Evolutionary conservation across 1,140 invertebrate species (phyloP), one percentile per base, ranked within the genome.

Genomic region (Steinernema feltiae): DNA sequence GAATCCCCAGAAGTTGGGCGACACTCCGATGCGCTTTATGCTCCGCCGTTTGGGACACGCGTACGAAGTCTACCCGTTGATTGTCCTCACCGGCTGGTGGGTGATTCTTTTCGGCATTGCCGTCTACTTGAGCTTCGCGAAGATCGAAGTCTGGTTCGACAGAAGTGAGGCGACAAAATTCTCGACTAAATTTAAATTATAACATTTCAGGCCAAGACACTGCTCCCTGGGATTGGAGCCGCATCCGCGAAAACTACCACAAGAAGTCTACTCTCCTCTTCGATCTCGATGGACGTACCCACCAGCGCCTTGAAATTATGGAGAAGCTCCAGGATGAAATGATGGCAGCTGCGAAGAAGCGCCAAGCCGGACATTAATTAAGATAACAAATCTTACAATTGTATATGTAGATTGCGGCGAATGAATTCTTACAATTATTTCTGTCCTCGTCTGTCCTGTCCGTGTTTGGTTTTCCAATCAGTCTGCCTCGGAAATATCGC

Each of bases 1-100:
- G 21, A 76, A 79, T 31, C 83, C 82, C n/a, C 79, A 80, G 32
- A 83, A 84, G 73, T 72, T 71, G 18, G 83, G 82, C 31, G 82
- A 84, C 69, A 85, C 83, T n/a, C 75, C 81, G 41, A 53, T 63
- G 30, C 53, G 76, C 29, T 79, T 77, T 72, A 29, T 79, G 24
- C 30, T 78, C 46, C 78, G 78, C 24, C 78, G 78, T 71, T 73
- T 79, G 29, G 78, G 78, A n/a, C 78, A 79, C 48, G 78, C 78
- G n/a, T 79, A 79, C 32, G 79, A 80, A 30, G 77, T 79, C 0
- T 80, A 79, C 48, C 79, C 79, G 32, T 70, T 80, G 15, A 48
- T 79, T 70, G 31, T 80, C 32, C 70, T 80, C 1, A 73, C 69
- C 30, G 79, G 74, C 1, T 73, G 63, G 48, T 80, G 79, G 79